phyloP scores from a whole-genome alignment of 2,888 invertebrate species.

The Dicyrtoma fusca region DNA sequence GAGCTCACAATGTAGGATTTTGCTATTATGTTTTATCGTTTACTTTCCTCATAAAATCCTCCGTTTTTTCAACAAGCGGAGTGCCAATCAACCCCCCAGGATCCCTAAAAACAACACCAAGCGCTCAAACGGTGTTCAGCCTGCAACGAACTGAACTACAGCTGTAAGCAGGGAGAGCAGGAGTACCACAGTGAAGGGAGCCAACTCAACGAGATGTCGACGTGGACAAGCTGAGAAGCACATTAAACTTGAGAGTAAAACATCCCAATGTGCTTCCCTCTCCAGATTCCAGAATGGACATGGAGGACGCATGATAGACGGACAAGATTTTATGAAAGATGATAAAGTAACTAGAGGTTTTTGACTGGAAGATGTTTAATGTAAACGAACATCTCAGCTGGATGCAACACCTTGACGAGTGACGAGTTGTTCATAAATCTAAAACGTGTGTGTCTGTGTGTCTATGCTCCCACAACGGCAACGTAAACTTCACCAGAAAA shows the following conservation, averaged over 20 bases:
- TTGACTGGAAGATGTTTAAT: slow-evolving; percentile 23
- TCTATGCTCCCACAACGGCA: no score
- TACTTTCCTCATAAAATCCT: slow-evolving; percentile 25
- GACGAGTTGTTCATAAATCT: slow-evolving; percentile 32
- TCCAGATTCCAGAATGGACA: neutral
- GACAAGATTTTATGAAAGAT: slow-evolving; percentile 10
- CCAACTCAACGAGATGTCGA: slow-evolving; percentile 12
- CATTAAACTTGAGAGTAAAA: neutral
- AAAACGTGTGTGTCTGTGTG: neutral
- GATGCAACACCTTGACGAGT: slow-evolving; percentile 32
- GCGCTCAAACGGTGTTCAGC: no score
- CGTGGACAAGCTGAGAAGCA: slow-evolving; percentile 13
- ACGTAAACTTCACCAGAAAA: neutral
- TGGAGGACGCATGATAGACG: slow-evolving; percentile 15
- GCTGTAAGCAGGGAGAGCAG: neutral
- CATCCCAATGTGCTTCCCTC: slow-evolving; percentile 1
- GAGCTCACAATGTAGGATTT: slow-evolving; percentile 7
- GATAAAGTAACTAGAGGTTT: slow-evolving; percentile 8
- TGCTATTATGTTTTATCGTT: slow-evolving; percentile 27
- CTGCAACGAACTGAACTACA: no score
- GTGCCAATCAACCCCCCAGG: slow-evolving; percentile 22
- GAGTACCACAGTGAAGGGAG: neutral
- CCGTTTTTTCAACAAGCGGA: slow-evolving; percentile 1
- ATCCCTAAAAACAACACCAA: neutral
- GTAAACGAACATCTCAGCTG: slow-evolving; percentile 34